These are phyloP conservation scores for Pterocles gutturalis DNA, from an alignment of 2,113 vertebrate genomes.

Conservation along the genomic window DNA sequence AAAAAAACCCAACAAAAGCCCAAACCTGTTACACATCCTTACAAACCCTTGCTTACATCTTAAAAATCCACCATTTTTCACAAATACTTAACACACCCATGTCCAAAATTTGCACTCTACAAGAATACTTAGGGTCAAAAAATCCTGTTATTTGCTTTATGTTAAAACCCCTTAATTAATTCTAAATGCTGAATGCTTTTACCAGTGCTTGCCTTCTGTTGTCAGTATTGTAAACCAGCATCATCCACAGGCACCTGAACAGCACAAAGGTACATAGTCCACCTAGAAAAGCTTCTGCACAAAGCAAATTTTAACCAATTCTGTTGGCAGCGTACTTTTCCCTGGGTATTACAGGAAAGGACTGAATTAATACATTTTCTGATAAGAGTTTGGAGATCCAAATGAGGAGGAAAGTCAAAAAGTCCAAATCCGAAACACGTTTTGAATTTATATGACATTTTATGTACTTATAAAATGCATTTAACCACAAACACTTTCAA, in stretches of 20 bases:
- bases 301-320: not conserved
- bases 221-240: not conserved
- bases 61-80: not conserved
- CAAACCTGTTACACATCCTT: not conserved
- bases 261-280: rapidly evolving
- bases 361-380: not conserved
- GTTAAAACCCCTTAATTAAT: not conserved
- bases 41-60: not conserved
- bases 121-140: not conserved
- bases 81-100: not conserved
- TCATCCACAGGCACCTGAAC: rapidly evolving
- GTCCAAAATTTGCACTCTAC: not conserved
- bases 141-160: not conserved
- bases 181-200: not conserved
- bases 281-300: not conserved
- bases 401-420: not conserved
- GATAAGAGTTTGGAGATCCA: not conserved
- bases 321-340: not conserved
- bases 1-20: not conserved
- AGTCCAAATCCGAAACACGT: not conserved
- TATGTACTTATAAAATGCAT: not conserved
- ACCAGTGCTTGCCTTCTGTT: not conserved
- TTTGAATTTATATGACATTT: not conserved
- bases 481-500: not conserved
- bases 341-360: not conserved